A percentile compares a stretch with the other conserved stretches of the same genome.
phyloP scores from a whole-genome alignment of 2,797 vertebrate genomes.

The Neoniphon sammara region DNA sequence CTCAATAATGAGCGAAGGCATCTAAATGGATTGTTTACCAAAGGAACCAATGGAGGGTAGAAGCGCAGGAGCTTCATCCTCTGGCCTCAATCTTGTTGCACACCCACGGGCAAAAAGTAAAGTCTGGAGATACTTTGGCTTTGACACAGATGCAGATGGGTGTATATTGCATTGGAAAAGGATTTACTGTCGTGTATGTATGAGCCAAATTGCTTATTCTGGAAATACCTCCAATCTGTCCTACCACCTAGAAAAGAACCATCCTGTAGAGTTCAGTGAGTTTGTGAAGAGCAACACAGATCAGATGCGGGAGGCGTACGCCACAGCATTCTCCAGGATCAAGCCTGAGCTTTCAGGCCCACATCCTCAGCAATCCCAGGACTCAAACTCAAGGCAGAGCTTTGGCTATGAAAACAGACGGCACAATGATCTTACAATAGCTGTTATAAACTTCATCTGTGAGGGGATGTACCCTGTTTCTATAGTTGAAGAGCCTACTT shows the following conservation, averaged over 20 bases:
- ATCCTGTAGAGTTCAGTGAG: slow-evolving; percentile 88
- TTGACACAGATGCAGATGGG: slow-evolving; percentile 90
- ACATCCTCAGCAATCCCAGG: slow-evolving; percentile 78
- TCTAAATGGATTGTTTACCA: slow-evolving; percentile 75
- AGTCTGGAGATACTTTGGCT: slow-evolving; percentile 94
- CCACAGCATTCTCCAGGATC: slow-evolving; percentile 85
- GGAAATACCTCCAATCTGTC: slow-evolving; percentile 92
- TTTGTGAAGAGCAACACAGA: slow-evolving; percentile 90
- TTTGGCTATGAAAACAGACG: slow-evolving; percentile 79
- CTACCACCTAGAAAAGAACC: slow-evolving; percentile 92
- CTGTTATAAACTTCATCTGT: slow-evolving; percentile 85
- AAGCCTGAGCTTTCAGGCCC: slow-evolving; percentile 78
- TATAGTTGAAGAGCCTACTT: slow-evolving; percentile 87
- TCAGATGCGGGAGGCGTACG: slow-evolving; percentile 88
- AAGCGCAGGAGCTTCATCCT: slow-evolving; percentile 81
- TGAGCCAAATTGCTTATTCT: slow-evolving; percentile 91
- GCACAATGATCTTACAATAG: slow-evolving; percentile 85
- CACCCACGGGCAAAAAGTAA: slow-evolving; percentile 93
- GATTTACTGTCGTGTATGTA: slow-evolving; percentile 91
- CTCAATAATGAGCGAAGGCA: slow-evolving; percentile 84
- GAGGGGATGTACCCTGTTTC: slow-evolving; percentile 88
- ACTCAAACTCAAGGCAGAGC: slow-evolving; percentile 75
- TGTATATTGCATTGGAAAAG: slow-evolving; percentile 92
- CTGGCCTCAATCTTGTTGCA: slow-evolving; percentile 89
- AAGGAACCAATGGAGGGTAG: slow-evolving; percentile 87